phyloP scores from a whole-genome alignment of 2,113 vertebrate species.

The Hemiprocne comata region DNA sequence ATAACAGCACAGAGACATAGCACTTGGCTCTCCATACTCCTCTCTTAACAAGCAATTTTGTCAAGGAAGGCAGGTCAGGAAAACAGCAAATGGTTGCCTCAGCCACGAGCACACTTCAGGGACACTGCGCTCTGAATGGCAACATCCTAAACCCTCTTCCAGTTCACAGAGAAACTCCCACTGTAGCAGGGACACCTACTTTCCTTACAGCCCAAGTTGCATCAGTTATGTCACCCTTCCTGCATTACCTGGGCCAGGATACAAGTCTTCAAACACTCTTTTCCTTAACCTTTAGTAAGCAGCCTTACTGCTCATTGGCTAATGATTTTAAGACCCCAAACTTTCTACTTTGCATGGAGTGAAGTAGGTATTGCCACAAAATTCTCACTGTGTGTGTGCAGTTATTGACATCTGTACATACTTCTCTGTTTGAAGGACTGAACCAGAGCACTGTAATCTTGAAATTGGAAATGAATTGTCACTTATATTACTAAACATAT shows the following conservation, averaged over 20 bases:
- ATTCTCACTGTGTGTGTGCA: not conserved
- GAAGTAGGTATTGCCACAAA: not conserved
- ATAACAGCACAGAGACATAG: not conserved
- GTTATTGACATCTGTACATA: not conserved
- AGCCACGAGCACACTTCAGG: not conserved
- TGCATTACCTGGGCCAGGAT: not conserved
- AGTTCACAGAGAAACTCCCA: not conserved
- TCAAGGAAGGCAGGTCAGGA: not conserved
- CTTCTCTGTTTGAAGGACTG: not conserved
- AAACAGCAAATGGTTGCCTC: accelerated
- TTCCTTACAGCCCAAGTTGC: not conserved
- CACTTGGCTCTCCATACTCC: not conserved
- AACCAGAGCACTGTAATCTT: not conserved
- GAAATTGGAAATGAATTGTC: not conserved
- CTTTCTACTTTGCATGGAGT: not conserved
- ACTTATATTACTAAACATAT: not conserved
- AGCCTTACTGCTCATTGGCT: not conserved
- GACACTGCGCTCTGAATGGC: not conserved
- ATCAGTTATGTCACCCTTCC: not conserved
- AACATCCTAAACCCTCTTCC: not conserved
- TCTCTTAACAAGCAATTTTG: accelerated
- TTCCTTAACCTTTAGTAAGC: not conserved
- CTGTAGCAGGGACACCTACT: not conserved
- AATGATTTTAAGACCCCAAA: not conserved
- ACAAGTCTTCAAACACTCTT: not conserved